Evolutionary conservation across 1,140 invertebrate species (phyloP), one percentile per base, ranked within the genome.

Genomic region (Zophobas morio): DNA sequence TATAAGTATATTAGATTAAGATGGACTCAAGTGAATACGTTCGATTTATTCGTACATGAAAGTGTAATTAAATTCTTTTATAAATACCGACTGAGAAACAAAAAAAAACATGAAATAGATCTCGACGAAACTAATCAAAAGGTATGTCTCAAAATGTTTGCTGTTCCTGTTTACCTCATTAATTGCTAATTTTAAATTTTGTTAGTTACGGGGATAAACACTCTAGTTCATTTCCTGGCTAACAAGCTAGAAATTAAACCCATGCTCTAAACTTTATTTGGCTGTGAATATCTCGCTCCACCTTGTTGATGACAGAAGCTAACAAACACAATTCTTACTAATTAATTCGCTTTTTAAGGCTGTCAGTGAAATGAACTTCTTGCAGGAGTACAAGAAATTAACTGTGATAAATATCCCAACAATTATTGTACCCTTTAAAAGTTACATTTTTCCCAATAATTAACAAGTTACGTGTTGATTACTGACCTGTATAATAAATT

Each of bases 401-500:
- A 33, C 60, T 2, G 39, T 42, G 56, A 60, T 60, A 60, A 20
- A 66, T 66, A 66, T 66, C 20, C 60, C 2, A 20, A 39, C 20
- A 66, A 66, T 66, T 42, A 66, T 66, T 42, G 33, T 66, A 6
- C 6, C 2, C n/a, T n/a, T 66, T 20, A 40, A 66, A 66, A 66
- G 32, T 42, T 40, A 4, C 37, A 66, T 42, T 66, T 66, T 60
- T 60, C 37, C 49, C 56, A 36, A 42, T 40, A 42, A 42, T 66
- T 37, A 66, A n/a, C 42, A 46, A 66, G 60, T 66, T 66, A 66
- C 60, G 39, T 66, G 60, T 66, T 66, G 60, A 66, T 66, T 66
- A 66, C 60, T 66, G 60, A 66, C 60, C 60, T 66, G 60, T 66
- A 66, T 66, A 66, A 66, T 66, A 66, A 66, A 66, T 66, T 66